Evolutionary conservation across 2,888 invertebrate species (phyloP), one percentile per base, ranked within the genome.

Genomic region (Drosophila acutilabella): DNA sequence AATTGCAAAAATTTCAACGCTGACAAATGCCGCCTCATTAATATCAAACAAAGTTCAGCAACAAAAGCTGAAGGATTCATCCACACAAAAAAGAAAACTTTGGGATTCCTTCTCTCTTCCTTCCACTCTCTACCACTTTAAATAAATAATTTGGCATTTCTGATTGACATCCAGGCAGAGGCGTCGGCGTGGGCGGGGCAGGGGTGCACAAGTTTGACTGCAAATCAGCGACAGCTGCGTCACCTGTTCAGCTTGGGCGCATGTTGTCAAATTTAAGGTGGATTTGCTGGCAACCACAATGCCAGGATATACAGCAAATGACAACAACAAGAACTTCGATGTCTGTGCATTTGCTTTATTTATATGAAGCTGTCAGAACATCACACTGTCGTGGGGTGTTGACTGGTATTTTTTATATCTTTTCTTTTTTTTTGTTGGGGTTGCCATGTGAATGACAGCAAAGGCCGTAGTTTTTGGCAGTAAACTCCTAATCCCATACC

Each of bases 201-300:
- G 6, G 0, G n/a, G n/a, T 13, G 14, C 7, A 13, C 6, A 13
- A 44, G 33, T 40, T 26, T 30, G 58, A 20, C 44, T 38, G 61
- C 16, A 68, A 61, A 67, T 66, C 71, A 69, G 69, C 48, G 76
- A 65, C 78, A 81, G 76, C 75, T 71, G 82, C 56, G 83, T 50
- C 86, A 85, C 83, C 78, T 86, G 80, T 64, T 67, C 44, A 45
- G 68, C 69, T 30, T 42, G 64, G 64, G 66, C 69, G 72, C 72
- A 78, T 79, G 80, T 80, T 87, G 85, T 79, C 88, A 85, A 87
- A 85, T 87, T 84, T 87, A 81, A 81, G 84, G 81, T 78, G 65
- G 80, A 81, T 80, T 82, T 85, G 73, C 74, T 74, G 85, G 72
- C 72, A 82, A 71, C 85, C 87, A 61, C 85, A 75, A 33, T 36